A percentile compares a stretch with the other conserved stretches of the same genome.
These are phyloP conservation scores for Oryzias melastigma DNA, from an alignment of 2,113 vertebrate genomes.

Conservation along the genomic window DNA sequence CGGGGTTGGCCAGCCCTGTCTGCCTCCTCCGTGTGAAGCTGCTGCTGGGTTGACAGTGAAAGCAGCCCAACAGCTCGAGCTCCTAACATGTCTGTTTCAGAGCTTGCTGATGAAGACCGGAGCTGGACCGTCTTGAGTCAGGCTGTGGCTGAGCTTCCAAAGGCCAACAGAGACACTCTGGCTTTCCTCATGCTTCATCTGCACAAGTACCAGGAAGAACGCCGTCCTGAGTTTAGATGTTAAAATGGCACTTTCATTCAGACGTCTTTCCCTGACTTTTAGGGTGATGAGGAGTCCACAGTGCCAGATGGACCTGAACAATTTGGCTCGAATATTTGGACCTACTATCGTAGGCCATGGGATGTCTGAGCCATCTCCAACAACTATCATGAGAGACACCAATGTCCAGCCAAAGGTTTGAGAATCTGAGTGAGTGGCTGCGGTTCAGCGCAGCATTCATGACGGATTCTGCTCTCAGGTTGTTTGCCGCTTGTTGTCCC, in stretches of 20 bases:
- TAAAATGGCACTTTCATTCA: too few relatives aligned
- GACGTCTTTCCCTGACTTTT: background rate
- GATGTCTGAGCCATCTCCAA: constrained; percentile 76
- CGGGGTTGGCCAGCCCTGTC: too few relatives aligned
- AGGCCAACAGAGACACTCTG: constrained; percentile 81
- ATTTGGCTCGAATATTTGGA: constrained; percentile 84
- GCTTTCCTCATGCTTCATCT: constrained; percentile 76
- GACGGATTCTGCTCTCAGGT: constrained; percentile 68
- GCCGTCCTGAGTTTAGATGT: background rate
- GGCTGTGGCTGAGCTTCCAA: constrained; percentile 77
- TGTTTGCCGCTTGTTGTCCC: constrained; percentile 72
- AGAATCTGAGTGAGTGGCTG: background rate
- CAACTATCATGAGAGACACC: constrained; percentile 81
- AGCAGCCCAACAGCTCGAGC: background rate
- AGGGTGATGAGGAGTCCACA: constrained; percentile 77
- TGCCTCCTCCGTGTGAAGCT: too few relatives aligned
- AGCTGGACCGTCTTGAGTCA: constrained; percentile 62
- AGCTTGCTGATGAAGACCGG: constrained; percentile 68
- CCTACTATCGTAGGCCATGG: constrained; percentile 83
- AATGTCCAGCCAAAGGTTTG: constrained; percentile 80
- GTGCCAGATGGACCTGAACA: constrained; percentile 84
- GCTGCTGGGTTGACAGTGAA: background rate
- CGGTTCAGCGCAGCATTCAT: background rate
- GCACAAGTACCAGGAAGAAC: constrained; percentile 42
- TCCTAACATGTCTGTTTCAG: constrained; percentile 51